Evolutionary conservation across 2,888 invertebrate genomes (phyloP), one percentile per base, ranked within the genome.

Genomic region (Andrena chrysosceles): DNA sequence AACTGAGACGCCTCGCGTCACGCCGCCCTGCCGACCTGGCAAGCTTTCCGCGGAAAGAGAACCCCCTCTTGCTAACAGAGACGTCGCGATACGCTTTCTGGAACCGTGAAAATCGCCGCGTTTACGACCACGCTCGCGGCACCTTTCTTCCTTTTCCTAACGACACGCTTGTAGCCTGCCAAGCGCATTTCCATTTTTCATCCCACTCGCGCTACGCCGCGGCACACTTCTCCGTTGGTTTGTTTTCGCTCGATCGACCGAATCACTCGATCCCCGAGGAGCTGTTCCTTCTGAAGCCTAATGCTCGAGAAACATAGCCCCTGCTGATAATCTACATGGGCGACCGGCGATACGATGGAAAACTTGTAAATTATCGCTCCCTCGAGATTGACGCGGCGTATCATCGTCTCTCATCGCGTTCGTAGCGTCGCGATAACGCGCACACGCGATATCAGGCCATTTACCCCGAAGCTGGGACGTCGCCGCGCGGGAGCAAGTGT

Each of bases 21-120:
- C 42, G 42, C 66, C 42, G 62, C 77, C 68, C 76, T 81, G 76
- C 66, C 73, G 77, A 73, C 67, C 64, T 64, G 80, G 52, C 82
- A 77, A 56, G 59, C 71, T 76, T 70, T 83, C 77, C 60, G 35
- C 77, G 54, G 54, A 67, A 42, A 69, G 73, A 66, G 63, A 68
- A 23, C 62, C 59, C 62, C 79, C 68, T 64, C 69, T 68, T 62
- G 66, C 77, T 82, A 85, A 88, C 80, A 85, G 83, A 88, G 85
- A 88, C 86, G 88, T 85, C 82, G 62, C 84, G 82, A 83, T 83
- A 74, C 88, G 85, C 76, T 49, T 71, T 71, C 48, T 66, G 78
- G 74, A 80, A 78, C 83, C 87, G 81, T 85, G 87, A 87, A 87
- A 87, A 87, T 81, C 76, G 83, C 76, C 83, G 26, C 78, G 80